phyloP scores from a whole-genome alignment of 2,888 invertebrate species.

The Disparrhopalites patrizii region DNA sequence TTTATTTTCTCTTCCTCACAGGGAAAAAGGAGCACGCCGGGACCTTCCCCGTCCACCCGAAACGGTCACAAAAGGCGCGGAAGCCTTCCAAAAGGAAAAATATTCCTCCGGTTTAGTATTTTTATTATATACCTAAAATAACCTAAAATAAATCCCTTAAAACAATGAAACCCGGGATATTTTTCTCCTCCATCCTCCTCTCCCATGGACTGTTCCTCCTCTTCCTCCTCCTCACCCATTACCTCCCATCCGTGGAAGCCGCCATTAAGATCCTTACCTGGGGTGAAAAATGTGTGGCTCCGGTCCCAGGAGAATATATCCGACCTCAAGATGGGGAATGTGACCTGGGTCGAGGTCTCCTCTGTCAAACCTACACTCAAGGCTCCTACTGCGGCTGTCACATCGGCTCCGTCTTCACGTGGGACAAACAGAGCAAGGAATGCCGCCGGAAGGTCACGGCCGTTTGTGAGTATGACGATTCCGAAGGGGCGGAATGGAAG shows the following conservation, averaged over 20 bases:
- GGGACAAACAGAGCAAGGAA: constrained; percentile 15
- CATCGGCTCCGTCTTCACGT: constrained; percentile 5
- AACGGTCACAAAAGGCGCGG: too few species aligned
- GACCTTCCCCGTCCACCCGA: too few species aligned
- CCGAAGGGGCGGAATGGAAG: background rate
- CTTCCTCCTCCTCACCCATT: background rate
- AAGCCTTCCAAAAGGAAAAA: too few species aligned
- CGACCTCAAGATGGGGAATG: background rate
- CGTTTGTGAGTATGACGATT: constrained; percentile 3
- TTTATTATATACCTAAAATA: too few species aligned
- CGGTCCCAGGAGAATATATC: background rate
- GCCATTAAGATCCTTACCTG: background rate
- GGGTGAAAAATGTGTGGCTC: background rate
- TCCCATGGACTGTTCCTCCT: background rate
- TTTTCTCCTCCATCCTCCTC: too few species aligned
- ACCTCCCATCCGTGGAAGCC: background rate
- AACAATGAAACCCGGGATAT: too few species aligned
- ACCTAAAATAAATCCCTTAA: too few species aligned
- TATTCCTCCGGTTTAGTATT: too few species aligned
- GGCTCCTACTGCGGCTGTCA: constrained; percentile 24
- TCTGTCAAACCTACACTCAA: constrained; percentile 21
- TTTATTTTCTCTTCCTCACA: too few species aligned
- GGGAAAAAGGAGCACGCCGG: too few species aligned
- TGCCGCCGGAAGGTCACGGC: constrained; percentile 19
- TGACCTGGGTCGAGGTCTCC: background rate